Evolutionary conservation across 92 coral and sea anemone species (phyloP).

Genomic region (Heteractis magnifica): DNA sequence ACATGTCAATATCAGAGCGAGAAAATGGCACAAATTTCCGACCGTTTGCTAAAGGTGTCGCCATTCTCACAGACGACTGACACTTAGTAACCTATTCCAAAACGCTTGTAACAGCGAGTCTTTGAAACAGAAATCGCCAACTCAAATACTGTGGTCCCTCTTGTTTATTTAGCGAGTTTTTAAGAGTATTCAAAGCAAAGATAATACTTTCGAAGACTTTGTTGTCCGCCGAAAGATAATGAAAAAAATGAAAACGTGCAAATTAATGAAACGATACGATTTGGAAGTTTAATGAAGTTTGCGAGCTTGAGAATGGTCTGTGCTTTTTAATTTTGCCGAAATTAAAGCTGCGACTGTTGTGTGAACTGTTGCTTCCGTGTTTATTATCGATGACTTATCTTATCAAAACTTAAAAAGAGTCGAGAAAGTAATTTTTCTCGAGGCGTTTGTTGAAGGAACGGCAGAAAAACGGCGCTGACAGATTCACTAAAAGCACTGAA

Average conservation of each 20-base stretch:
- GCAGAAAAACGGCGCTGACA: background rate
- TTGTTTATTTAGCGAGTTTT: constrained; percentile 1
- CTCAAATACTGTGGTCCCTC: background rate
- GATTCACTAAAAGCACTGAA: background rate
- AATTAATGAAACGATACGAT: background rate
- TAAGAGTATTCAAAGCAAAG: constrained; percentile 3
- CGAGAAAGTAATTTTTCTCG: background rate
- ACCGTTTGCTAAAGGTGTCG: constrained; percentile 18
- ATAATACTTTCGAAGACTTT: constrained; percentile 3
- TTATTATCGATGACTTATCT: background rate
- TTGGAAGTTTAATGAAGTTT: constrained; percentile 9
- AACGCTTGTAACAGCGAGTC: constrained; percentile 1
- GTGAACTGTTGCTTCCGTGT: background rate
- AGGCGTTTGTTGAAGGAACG: background rate
- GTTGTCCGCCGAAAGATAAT: constrained; percentile 3
- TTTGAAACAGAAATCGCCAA: constrained; percentile 4
- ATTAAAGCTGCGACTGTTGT: background rate
- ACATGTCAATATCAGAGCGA: constrained; percentile 6
- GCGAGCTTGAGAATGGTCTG: background rate
- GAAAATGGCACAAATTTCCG: constrained; percentile 21
- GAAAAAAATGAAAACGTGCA: background rate
- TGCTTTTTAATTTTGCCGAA: background rate
- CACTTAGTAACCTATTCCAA: background rate
- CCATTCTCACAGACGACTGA: constrained; percentile 2
- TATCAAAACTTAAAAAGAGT: constrained; percentile 6